Percentiles rank a stretch among this genome's conserved stretches.
Conservation (phyloP, 2,113 vertebrate genomes). For the Albula glossodonta region DNA sequence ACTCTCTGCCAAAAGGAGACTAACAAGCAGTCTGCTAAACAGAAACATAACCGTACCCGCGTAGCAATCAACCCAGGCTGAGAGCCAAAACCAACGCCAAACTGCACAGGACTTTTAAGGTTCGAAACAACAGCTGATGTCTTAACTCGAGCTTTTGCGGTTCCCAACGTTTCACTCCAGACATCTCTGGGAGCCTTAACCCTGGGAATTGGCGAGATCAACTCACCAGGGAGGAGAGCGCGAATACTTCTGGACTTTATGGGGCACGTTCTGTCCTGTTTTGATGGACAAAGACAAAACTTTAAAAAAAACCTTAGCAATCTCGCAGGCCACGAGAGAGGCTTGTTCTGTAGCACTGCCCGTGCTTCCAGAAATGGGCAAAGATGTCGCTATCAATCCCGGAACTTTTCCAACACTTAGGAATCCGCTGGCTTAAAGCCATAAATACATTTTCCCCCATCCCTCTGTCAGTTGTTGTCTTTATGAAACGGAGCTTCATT, state of each 20-base stretch:
- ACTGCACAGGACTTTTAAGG: constrained; percentile 24
- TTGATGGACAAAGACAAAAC: neutral
- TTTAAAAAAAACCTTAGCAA: neutral
- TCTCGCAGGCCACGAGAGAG: neutral
- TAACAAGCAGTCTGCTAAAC: constrained; percentile 20
- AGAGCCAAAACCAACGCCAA: constrained; percentile 18
- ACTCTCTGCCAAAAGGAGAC: neutral
- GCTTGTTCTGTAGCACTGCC: neutral
- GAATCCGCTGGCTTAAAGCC: neutral
- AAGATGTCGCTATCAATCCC: neutral
- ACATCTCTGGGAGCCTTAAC: neutral
- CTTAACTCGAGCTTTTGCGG: constrained; percentile 23
- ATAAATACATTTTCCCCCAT: neutral
- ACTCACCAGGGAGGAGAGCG: constrained; percentile 17
- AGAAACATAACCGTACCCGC: neutral
- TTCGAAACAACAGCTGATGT: constrained; percentile 29
- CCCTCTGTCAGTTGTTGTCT: too few species aligned
- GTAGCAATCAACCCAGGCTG: neutral
- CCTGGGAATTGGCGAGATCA: constrained; percentile 26
- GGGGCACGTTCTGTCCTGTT: neutral
- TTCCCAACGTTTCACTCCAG: constrained; percentile 23
- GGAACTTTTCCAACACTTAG: neutral
- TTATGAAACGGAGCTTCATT: too few species aligned
- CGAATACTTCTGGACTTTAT: constrained; percentile 11
- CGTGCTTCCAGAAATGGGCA: neutral